Base-by-base conservation (phyloP, 30 jellyfish, hydroid and myxozoan species). In the Sanderia malayensis region DNA sequence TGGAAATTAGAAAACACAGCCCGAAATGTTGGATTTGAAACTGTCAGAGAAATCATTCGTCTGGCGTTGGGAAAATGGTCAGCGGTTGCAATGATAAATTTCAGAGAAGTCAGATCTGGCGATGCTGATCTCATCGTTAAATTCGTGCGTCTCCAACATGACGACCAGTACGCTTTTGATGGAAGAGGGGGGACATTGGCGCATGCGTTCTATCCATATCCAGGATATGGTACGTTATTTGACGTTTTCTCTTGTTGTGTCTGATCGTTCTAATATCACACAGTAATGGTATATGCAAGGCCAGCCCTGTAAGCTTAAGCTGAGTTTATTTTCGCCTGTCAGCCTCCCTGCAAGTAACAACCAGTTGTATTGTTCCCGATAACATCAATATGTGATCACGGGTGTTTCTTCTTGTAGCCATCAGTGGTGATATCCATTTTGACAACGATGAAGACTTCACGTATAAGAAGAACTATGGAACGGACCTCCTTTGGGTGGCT, bases 101-200 rank as follows among this genome's bases (percentile, higher is more conserved):
- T 76, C 73, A 47, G 30, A 46, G 87, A 76, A 45, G 41, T 20
- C 6, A 0, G 17, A 1, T 25, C 65, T 7, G 80, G 23, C 33
- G 57, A 76, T n/a, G 79, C 87, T 18, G 87, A 76, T 30, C 22
- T 76, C 2, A 65, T 61, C 21, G 80, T 76, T 32, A 47, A 58
- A 0, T 76, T 61, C 67, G 72, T 32, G 1, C 31, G 71, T 6
- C 44, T 58, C 0, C 15, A 0, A 10, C 87, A 76, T 46, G 73
- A 52, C 3, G 87, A 76, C 22, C 44, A 19, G 1, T 63, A 64
- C 44, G 60, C 94, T 17, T 89, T 89, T 63, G 97, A 89, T 89
- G 97, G 97, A 9, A 63, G 63, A 3, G 88, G 92, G 8, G 97
- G 97, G 1, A 82, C 97, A 27, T 80, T 89, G 67, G 97, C 97